Evolutionary conservation across 2,113 vertebrate species (phyloP), one percentile per base, ranked within the genome.

Genomic region (Macquaria australasica): DNA sequence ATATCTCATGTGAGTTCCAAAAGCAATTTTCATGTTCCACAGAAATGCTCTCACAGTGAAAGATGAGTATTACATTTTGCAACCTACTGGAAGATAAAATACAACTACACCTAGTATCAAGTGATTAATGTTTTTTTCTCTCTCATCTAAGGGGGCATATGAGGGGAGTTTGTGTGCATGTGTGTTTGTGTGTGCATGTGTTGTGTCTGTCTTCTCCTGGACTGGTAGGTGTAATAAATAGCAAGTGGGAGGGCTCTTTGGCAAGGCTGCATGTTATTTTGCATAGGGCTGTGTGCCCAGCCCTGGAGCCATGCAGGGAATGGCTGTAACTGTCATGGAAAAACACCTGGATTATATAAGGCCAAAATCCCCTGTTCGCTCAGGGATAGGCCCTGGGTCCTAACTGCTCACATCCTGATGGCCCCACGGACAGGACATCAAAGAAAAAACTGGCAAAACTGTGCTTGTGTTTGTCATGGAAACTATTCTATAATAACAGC

Each of bases 261-360:
- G 93, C 95, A 95, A 70, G 70, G 53, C 84, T 79, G 68, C 71
- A 23, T 37, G 25, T 53, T 88, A 79, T 88, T 96, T 96, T 96
- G 96, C 96, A 96, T 96, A 94, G 87, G 92, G 94, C 90, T 87
- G 68, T 75, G 77, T 95, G 93, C 95, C 95, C 86, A 95, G 91
- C 91, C 95, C 94, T 91, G 81, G 56, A 94, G 96, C 92, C 80
- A 81, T 84, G 25, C 37, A 79, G 81, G 84, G 63, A 88, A 94
- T 91, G 89, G 81, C 90, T 95, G 84, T 91, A 96, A 96, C 96
- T 88, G 96, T 92, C 95, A 94, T 79, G 91, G 94, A 95, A 95
- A 96, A 96, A 96, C 96, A 96, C 95, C 96, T 96, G 96, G 93
- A 94, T 94, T 94, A 95, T 91, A 93, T 94, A 94, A 94, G 87